These are phyloP conservation scores for Enteromius argenteus DNA, from an alignment of 2,797 vertebrate species.

Conservation along the genomic window DNA sequence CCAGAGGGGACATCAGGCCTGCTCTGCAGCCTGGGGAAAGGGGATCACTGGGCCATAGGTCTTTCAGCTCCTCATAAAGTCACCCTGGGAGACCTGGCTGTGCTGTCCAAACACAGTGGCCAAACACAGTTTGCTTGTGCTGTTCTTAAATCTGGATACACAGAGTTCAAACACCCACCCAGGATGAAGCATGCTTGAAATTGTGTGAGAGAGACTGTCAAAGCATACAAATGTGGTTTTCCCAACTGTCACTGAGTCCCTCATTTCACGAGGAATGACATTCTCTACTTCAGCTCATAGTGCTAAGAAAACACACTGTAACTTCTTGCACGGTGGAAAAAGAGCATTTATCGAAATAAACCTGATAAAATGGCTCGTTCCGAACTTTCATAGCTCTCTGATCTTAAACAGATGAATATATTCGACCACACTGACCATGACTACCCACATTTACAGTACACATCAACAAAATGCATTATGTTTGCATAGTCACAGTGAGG, in stretches of 20 bases:
- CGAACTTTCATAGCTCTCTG: background rate
- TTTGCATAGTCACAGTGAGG: background rate
- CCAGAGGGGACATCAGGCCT: conserved; percentile 44
- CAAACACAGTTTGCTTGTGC: conserved; percentile 35
- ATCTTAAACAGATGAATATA: background rate
- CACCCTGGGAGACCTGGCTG: conserved; percentile 41
- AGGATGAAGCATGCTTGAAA: conserved; percentile 21
- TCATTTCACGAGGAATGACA: conserved; percentile 5
- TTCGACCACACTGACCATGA: background rate
- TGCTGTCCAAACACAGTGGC: conserved; percentile 34
- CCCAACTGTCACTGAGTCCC: background rate
- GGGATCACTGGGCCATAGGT: conserved; percentile 50
- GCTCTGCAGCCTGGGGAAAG: conserved; percentile 25
- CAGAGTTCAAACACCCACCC: conserved; percentile 24
- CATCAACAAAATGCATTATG: background rate
- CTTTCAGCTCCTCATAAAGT: conserved; percentile 55
- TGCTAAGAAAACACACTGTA: background rate
- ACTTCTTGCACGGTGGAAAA: background rate
- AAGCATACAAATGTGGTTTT: conserved; percentile 17
- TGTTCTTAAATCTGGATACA: conserved; percentile 27
- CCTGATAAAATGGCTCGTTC: background rate
- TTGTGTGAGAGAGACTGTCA: conserved; percentile 33
- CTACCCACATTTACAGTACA: background rate
- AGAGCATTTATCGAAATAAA: background rate
- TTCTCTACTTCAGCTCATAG: background rate